Evolutionary conservation across 2,797 vertebrate species (phyloP).

Genomic region (Glossophaga mutica): DNA sequence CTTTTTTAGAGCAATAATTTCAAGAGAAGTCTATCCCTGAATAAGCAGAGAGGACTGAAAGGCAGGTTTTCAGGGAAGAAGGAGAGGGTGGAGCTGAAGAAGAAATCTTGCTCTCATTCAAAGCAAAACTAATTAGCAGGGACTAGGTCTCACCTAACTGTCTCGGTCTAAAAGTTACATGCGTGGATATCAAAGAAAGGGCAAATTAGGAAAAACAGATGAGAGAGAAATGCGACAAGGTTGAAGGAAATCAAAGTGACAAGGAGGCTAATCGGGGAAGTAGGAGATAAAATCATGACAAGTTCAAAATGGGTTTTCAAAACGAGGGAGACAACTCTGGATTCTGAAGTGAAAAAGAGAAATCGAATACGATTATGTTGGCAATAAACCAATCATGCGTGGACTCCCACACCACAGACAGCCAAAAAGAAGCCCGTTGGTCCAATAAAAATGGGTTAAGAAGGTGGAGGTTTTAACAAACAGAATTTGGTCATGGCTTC

Average conservation of each 20-base stretch:
- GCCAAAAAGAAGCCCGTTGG: background rate
- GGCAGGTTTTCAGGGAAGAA: background rate
- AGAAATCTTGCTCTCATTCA: background rate
- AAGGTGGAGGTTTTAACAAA: constrained; percentile 20
- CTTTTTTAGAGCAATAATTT: constrained; percentile 4
- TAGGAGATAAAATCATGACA: constrained; percentile 55
- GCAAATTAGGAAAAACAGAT: background rate
- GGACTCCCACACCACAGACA: background rate
- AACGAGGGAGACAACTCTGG: constrained; percentile 33
- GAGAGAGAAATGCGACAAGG: constrained; percentile 21
- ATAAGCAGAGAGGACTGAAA: background rate
- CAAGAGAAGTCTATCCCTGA: constrained; percentile 1
- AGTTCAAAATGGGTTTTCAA: constrained; percentile 51
- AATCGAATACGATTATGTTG: constrained; percentile 38
- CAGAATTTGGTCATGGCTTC: background rate
- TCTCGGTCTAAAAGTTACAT: background rate
- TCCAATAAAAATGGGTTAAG: constrained; percentile 20
- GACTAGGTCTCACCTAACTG: background rate
- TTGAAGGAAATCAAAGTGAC: constrained; percentile 48
- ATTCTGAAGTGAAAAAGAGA: constrained; percentile 47
- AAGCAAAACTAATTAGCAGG: constrained; percentile 2
- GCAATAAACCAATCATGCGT: constrained; percentile 36
- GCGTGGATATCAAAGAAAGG: background rate
- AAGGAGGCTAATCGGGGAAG: constrained; percentile 28
- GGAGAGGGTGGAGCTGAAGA: background rate